Base-by-base conservation (phyloP, 1,140 invertebrate genomes). In the Pectinophora gossypiella region DNA sequence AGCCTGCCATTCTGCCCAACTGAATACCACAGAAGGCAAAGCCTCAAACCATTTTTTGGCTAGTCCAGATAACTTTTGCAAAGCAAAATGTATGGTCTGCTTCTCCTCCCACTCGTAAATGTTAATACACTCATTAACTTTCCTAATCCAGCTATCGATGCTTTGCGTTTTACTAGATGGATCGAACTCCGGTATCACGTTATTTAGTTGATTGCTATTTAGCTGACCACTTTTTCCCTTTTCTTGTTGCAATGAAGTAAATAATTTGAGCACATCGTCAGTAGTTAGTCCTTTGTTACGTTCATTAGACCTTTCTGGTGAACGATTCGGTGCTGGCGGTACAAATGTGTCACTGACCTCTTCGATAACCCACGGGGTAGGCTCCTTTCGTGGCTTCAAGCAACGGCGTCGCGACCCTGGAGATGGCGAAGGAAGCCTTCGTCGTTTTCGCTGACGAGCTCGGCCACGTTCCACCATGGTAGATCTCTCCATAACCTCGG, bases 1-100 rank as follows among this genome's bases (percentile, higher is more conserved):
- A 7, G 19, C 35, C 21, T 68, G 56, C 59, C 62, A 68, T 22
- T 68, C 62, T 3, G 13, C 22, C 62, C 62, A 68, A 10, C 32
- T 49, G 35, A 56, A 59, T 15, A 32, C 44, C 15, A 68, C 46
- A 7, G 66, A 46, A 3, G 62, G 51, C 22, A 68, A 43, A 18
- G 52, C 46, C 16, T 65, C 47, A 46, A 59, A 59, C 66, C 61
- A 69, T 23, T 19, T 56, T 36, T 54, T 63, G 2, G 19, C 60
- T 19, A 52, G 32, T 9, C 63, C 63, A 22, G 16, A 12, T 19
- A 60, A 46, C 27, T 59, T 59, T 19, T 45, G 48, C n/a, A 59
- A 18, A 15, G 57, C 48, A 19, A 48, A 55, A 43, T 60, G 52
- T 10, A 55, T 48, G 10, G 48, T 60, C 19, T 51, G 57, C 13